Conservation (phyloP, 2,888 invertebrate genomes). For the Empis livida region DNA sequence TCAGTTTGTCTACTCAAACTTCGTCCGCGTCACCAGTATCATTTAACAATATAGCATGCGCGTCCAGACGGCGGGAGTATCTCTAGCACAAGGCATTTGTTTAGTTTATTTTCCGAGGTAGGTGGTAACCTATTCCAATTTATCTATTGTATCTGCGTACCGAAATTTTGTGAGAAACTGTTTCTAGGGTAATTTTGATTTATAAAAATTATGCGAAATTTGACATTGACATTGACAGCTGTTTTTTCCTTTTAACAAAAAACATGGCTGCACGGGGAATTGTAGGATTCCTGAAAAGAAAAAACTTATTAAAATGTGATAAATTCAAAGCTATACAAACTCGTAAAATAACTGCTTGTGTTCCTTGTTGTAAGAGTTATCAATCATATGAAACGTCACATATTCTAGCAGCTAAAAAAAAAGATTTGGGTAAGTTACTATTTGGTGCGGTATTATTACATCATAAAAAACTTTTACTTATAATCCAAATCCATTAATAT, state of each 20-base stretch:
- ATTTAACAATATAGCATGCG: too few relatives aligned
- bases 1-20: too few relatives aligned
- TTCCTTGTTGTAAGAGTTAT: constrained; percentile 10
- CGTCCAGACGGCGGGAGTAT: too few relatives aligned
- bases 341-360: constrained; percentile 13
- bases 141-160: too few relatives aligned
- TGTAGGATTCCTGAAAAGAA: constrained; percentile 17
- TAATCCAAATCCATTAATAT: not conserved
- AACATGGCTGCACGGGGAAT: constrained; percentile 18
- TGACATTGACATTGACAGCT: too few relatives aligned
- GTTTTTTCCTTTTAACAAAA: not conserved
- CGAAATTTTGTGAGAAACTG: too few relatives aligned
- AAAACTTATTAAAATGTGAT: constrained; percentile 16
- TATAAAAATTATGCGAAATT: too few relatives aligned
- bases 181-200: too few relatives aligned
- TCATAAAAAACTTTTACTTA: constrained; percentile 4
- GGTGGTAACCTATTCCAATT: too few relatives aligned
- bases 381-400: not conserved
- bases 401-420: constrained; percentile 5
- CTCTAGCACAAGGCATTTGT: too few relatives aligned
- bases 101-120: too few relatives aligned
- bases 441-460: constrained; percentile 10
- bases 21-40: too few relatives aligned
- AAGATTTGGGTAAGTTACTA: constrained; percentile 11
- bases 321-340: constrained; percentile 14